Conservation (phyloP, 2,888 invertebrate species). For the Aporophyla nigra region DNA sequence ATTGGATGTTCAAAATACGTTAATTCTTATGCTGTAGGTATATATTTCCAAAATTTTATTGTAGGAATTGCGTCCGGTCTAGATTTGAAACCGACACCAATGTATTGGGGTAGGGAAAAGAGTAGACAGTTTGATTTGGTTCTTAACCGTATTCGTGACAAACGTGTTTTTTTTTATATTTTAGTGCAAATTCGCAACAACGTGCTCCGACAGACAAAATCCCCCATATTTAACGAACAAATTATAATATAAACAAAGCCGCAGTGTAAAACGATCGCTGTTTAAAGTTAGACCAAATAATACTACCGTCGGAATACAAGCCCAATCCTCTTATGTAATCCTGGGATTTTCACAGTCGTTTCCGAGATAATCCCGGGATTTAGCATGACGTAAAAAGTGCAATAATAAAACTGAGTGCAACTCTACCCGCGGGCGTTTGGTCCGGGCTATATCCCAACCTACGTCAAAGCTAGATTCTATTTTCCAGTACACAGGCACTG, state of each 20-base stretch:
- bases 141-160: neutral
- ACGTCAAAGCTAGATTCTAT: conserved; percentile 31
- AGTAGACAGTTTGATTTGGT: neutral
- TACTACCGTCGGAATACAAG: conserved; percentile 46
- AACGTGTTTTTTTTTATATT: neutral
- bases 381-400: conserved; percentile 58
- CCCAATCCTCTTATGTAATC: conserved; percentile 56
- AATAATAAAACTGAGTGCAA: conserved; percentile 56
- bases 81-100: too few relatives aligned
- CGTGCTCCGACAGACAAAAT: neutral
- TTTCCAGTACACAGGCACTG: conserved; percentile 1
- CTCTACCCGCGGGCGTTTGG: conserved; percentile 32
- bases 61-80: neutral
- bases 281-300: conserved; percentile 44
- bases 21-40: neutral
- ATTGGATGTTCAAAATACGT: conserved; percentile 6
- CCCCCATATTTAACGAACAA: neutral
- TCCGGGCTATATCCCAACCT: neutral
- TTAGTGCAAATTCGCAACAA: neutral
- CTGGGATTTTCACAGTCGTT: conserved; percentile 50
- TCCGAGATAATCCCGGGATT: conserved; percentile 48
- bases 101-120: too few relatives aligned
- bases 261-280: conserved; percentile 10
- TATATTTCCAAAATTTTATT: too few relatives aligned
- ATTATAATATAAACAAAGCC: conserved; percentile 8